Evolutionary conservation across 2,797 vertebrate genomes (phyloP), one percentile per base, ranked within the genome.

Genomic region (Poecilia picta): DNA sequence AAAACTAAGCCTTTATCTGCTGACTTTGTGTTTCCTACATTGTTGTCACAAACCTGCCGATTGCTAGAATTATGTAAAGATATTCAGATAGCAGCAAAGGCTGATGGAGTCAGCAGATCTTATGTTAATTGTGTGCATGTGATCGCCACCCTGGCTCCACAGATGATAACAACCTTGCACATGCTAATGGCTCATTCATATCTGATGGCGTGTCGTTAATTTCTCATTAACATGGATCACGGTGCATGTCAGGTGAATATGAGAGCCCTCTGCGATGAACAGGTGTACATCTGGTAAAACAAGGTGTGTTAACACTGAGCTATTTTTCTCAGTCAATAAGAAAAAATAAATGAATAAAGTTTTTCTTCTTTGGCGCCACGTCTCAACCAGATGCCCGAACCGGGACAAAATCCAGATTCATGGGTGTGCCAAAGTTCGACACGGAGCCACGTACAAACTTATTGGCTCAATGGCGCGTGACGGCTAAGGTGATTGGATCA

Each of bases 401-500:
- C 75, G 53, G 76, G 80, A 75, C 72, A 3, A 41, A 8, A 80
- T 77, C 80, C 79, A 62, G 73, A 78, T 64, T 78, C 70, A 45
- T 72, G 74, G 82, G 75, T 59, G 88, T 76, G 83, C 85, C 77
- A 68, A 76, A 80, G 76, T 85, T 57, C 47, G 41, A 66, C 77
- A 28, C 76, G 78, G 70, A 74, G 79, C 74, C 1, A 45, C 74
- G 81, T 87, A 74, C 73, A 33, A 75, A 78, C 88, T 85, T 88
- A 92, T 91, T 90, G 88, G 88, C 79, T 92, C 93, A 87, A 91
- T 89, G 89, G 83, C 41, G 85, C 78, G 68, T 89, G 84, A 78
- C 84, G 75, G 64, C 89, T 70, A 18, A 81, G 81, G 84, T 88
- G 91, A 92, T 93, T 91, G 93, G 91, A 90, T 88, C 92, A 90